A percentile compares a stretch with the other conserved stretches of the same genome.
phyloP scores from a whole-genome alignment of 1,140 invertebrate species.

The Aculops lycopersici region DNA sequence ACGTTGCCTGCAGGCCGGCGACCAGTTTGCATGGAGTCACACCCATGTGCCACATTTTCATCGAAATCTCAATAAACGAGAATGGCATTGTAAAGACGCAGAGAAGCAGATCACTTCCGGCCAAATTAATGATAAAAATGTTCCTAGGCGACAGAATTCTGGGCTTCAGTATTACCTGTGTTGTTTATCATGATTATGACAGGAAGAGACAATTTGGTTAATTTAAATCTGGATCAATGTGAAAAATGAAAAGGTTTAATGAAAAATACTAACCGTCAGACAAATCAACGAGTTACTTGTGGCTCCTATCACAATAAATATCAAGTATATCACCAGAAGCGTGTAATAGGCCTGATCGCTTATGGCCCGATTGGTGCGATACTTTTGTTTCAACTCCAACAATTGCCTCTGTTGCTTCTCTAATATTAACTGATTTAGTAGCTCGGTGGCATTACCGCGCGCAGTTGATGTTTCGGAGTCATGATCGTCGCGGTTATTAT shows the following conservation, averaged over 20 bases:
- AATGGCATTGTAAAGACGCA: slow-evolving; percentile 54
- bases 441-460: no score
- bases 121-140: slow-evolving; percentile 60
- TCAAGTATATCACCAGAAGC: slow-evolving; percentile 31
- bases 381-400: slow-evolving; percentile 5
- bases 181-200: neutral
- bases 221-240: neutral
- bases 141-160: slow-evolving; percentile 51
- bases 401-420: no score
- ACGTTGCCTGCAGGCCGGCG: slow-evolving; percentile 42
- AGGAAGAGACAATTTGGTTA: neutral
- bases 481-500: no score
- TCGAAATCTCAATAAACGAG: slow-evolving; percentile 41
- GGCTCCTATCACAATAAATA: slow-evolving; percentile 38
- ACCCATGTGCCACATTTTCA: slow-evolving; percentile 21
- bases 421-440: no score
- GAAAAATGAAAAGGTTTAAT: neutral
- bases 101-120: slow-evolving; percentile 44
- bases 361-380: slow-evolving; percentile 24
- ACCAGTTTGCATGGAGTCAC: slow-evolving; percentile 34
- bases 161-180: slow-evolving; percentile 27
- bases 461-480: no score
- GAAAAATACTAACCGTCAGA: slow-evolving; percentile 23
- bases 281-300: slow-evolving; percentile 46
- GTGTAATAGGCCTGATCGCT: slow-evolving; percentile 26